Percentiles rank a stretch among this genome's conserved stretches.
phyloP scores from a whole-genome alignment of 2,113 vertebrate species.

The Leucopsar rothschildi region DNA sequence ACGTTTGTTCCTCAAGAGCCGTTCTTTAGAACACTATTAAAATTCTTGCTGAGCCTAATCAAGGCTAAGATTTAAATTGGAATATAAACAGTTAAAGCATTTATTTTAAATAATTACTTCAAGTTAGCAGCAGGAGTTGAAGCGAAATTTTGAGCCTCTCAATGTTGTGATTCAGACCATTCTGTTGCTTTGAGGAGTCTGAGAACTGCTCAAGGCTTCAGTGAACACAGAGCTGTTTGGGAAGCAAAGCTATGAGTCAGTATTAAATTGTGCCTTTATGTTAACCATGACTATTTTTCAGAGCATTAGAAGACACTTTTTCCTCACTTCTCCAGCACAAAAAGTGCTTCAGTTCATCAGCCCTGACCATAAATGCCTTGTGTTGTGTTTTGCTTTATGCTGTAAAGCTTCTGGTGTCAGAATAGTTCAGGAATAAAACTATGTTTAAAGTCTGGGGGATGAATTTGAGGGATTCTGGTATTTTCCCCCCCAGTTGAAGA shows the following conservation, averaged over 20 bases:
- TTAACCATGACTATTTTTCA: neutral
- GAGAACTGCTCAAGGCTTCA: neutral
- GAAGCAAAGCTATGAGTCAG: neutral
- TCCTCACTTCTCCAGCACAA: neutral
- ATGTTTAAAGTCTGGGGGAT: neutral
- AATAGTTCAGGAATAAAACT: neutral
- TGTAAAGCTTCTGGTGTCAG: neutral
- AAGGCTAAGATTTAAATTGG: neutral
- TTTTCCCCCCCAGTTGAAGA: neutral
- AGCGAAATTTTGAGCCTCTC: neutral
- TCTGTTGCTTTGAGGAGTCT: neutral
- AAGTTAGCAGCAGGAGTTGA: neutral
- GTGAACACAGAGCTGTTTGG: neutral
- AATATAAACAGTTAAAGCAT: neutral
- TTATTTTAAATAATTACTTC: neutral
- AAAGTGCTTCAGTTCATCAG: neutral
- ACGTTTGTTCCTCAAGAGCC: neutral
- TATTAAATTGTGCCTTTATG: neutral
- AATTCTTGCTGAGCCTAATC: neutral
- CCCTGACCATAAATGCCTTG: neutral
- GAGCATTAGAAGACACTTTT: neutral
- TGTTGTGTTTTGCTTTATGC: neutral
- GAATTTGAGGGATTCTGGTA: neutral
- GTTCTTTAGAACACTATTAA: neutral
- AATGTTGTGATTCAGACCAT: neutral